Base-by-base conservation (phyloP, 1,140 invertebrate genomes). In the Drosophila chauvacae region DNA sequence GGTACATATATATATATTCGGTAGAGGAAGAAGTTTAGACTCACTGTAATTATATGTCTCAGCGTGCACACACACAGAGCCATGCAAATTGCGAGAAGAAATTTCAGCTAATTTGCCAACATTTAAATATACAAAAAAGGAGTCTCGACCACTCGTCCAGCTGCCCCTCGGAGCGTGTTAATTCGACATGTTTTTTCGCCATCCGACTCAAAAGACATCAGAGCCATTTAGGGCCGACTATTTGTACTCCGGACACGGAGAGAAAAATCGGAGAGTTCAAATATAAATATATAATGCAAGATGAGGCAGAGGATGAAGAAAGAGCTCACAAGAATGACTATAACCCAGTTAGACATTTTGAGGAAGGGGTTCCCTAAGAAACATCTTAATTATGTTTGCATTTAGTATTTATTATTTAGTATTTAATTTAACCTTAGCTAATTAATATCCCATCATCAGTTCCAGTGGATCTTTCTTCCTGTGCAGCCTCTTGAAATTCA, bases 151-250 rank as follows among this genome's bases (percentile, higher is more conserved):
- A 50, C 72, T 73, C 55, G 58, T 42, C 64, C 77, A 77, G 64
- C 84, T 88, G 79, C 74, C 74, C 64, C 57, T 65, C 71, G 70
- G 85, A 90, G 82, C 90, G 90, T 91, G 90, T 91, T 91, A 91
- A 91, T 91, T 91, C 90, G 90, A 91, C 90, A 91, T 91, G 90
- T 91, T 91, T 91, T 74, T 85, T 81, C 72, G 64, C 87, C 79
- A 81, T 13, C 53, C 39, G 66, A 68, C 66, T 63, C 47, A 10
- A 68, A 51, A 45, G 64, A 73, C 74, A 77, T 42, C 74, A 60
- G 77, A 85, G 71, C 76, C 91, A 91, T 86, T 91, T 88, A 88
- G 88, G 81, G 75, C 72, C 63, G 73, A 88, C 82, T 91, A 91
- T 91, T 91, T 92, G 91, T 87, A 83, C 90, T 77, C 71, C 53